phyloP scores from a whole-genome alignment of 2,888 invertebrate genomes.

The Drosophila prolongata region DNA sequence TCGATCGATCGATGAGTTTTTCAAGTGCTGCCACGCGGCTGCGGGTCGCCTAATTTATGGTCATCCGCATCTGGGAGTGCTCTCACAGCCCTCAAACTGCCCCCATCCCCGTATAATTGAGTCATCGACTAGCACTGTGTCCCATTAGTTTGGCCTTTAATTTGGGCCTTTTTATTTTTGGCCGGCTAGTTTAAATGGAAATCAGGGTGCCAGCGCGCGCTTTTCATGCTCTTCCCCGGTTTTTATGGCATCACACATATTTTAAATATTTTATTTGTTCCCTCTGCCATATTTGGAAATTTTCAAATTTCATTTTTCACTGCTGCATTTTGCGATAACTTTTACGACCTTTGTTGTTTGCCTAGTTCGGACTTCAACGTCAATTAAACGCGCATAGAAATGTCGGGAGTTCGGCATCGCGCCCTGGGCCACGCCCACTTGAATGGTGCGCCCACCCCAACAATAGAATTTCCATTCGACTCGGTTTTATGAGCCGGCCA shows the following conservation, averaged over 20 bases:
- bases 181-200: slow-evolving; percentile 67
- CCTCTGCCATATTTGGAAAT: slow-evolving; percentile 67
- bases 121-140: slow-evolving; percentile 62
- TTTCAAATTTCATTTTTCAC: slow-evolving; percentile 60
- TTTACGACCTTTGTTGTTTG: slow-evolving; percentile 66
- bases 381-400: slow-evolving; percentile 66
- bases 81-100: slow-evolving; percentile 9
- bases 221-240: slow-evolving; percentile 35
- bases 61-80: slow-evolving; percentile 43
- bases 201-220: slow-evolving; percentile 51
- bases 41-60: slow-evolving; percentile 74
- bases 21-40: slow-evolving; percentile 74
- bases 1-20: slow-evolving; percentile 54
- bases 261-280: slow-evolving; percentile 52
- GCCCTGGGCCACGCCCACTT: slow-evolving; percentile 7
- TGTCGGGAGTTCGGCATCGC: slow-evolving; percentile 18
- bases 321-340: slow-evolving; percentile 72
- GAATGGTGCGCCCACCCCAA: slow-evolving; percentile 25
- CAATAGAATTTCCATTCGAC: slow-evolving; percentile 58
- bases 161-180: slow-evolving; percentile 43
- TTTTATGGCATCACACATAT: slow-evolving; percentile 55
- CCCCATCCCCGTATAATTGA: slow-evolving; percentile 59
- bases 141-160: slow-evolving; percentile 55
- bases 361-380: slow-evolving; percentile 57
- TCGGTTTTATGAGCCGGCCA: slow-evolving; percentile 61